Evolutionary conservation across 30 jellyfish, hydroid and myxozoan genomes (phyloP).

Genomic region (Aurelia aurita): DNA sequence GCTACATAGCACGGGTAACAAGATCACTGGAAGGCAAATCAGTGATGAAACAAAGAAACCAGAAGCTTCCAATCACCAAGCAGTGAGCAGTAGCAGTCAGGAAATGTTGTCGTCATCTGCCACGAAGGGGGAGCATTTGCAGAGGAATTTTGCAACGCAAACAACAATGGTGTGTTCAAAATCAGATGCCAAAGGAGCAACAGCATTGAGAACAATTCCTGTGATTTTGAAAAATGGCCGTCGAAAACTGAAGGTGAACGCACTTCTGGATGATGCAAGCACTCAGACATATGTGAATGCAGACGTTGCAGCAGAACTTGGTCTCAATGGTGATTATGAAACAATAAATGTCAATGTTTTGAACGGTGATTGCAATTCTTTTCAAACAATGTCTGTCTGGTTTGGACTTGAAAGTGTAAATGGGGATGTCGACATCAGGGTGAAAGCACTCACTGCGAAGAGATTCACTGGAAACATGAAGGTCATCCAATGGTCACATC

Average conservation of each 20-base stretch:
- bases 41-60: no score
- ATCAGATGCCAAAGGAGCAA: no score
- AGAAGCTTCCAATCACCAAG: no score
- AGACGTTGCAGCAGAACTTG: slow-evolving; percentile 74
- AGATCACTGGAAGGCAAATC: no score
- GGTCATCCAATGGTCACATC: slow-evolving; percentile 20
- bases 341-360: neutral
- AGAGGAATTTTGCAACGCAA: no score
- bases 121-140: no score
- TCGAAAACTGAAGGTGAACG: slow-evolving; percentile 35
- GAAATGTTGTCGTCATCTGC: no score
- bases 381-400: slow-evolving; percentile 39
- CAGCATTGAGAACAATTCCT: slow-evolving; percentile 58
- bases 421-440: no score
- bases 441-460: slow-evolving; percentile 48
- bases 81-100: no score
- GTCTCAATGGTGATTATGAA: slow-evolving; percentile 14
- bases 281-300: slow-evolving; percentile 60
- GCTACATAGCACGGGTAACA: no score
- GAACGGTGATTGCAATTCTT: slow-evolving; percentile 12
- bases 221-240: slow-evolving; percentile 49
- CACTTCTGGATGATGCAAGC: slow-evolving; percentile 72
- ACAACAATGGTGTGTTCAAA: no score
- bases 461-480: slow-evolving; percentile 72
- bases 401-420: slow-evolving; percentile 51